Evolutionary conservation across 1,140 invertebrate genomes (phyloP).

Genomic region (Antheraea pernyi): DNA sequence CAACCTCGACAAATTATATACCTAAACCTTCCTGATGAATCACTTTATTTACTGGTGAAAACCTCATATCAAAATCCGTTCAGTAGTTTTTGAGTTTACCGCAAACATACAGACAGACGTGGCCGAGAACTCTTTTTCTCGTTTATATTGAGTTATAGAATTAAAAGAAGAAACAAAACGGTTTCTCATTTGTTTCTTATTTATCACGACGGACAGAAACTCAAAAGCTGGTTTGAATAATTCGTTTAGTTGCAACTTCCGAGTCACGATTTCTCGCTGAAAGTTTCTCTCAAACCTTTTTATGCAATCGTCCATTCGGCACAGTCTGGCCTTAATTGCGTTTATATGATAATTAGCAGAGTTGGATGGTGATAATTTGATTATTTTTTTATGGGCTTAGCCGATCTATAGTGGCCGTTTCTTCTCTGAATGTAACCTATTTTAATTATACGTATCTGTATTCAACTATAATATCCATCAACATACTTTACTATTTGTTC

Average conservation of each 20-base stretch:
- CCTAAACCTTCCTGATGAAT: no score
- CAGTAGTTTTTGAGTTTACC: no score
- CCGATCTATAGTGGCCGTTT: not conserved
- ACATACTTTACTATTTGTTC: no score
- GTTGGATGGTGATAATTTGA: not conserved
- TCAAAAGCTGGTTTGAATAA: constrained; percentile 20
- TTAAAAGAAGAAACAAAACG: not conserved
- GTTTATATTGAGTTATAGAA: no score
- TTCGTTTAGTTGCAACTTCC: constrained; percentile 23
- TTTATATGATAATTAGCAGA: constrained; percentile 27
- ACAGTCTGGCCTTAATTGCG: constrained; percentile 20
- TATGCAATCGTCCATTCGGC: constrained; percentile 20
- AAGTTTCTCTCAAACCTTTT: constrained; percentile 21
- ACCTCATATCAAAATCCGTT: no score
- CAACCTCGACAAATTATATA: no score
- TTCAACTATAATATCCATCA: no score
- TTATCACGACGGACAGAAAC: constrained; percentile 16
- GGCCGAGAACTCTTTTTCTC: no score
- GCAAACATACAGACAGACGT: no score
- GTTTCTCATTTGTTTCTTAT: constrained; percentile 2
- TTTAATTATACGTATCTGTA: no score
- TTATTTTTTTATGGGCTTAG: not conserved
- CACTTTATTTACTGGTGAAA: no score
- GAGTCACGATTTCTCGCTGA: constrained; percentile 13
- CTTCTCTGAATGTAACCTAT: not conserved